phyloP scores from a whole-genome alignment of 2,797 vertebrate species.

The Takifugu ocellatus region DNA sequence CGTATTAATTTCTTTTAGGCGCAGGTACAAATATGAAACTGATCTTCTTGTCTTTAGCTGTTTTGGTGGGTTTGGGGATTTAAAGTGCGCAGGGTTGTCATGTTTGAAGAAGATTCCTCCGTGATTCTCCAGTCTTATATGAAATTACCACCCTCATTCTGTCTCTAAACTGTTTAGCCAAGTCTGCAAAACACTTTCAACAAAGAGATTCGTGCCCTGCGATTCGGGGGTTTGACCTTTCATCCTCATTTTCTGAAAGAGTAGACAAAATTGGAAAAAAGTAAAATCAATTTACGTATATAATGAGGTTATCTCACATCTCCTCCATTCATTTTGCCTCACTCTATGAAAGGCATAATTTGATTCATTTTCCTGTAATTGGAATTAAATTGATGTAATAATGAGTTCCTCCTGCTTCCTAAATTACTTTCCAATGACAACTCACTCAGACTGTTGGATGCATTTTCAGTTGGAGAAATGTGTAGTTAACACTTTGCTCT shows the following conservation, averaged over 20 bases:
- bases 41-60: no score
- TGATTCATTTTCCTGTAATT: constrained; percentile 66
- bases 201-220: constrained; percentile 16
- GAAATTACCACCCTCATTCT: no score
- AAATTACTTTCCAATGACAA: constrained; percentile 67
- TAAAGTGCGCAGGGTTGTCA: no score
- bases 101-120: no score
- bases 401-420: constrained; percentile 59
- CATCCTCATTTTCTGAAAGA: constrained; percentile 21
- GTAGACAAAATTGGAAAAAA: constrained; percentile 20
- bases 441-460: constrained; percentile 33
- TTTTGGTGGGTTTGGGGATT: no score
- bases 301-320: constrained; percentile 35
- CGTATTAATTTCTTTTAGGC: no score
- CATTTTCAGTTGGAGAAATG: constrained; percentile 34
- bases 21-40: no score
- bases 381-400: constrained; percentile 68
- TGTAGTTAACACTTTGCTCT: constrained; percentile 50
- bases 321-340: constrained; percentile 50
- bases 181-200: not conserved
- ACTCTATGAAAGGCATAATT: constrained; percentile 61
- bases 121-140: no score
- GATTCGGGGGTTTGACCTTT: constrained; percentile 41
- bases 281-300: constrained; percentile 44
- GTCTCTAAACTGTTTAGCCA: no score